Evolutionary conservation across 2,888 invertebrate species (phyloP), one percentile per base, ranked within the genome.

Genomic region (Synanthedon andrenaeformis): DNA sequence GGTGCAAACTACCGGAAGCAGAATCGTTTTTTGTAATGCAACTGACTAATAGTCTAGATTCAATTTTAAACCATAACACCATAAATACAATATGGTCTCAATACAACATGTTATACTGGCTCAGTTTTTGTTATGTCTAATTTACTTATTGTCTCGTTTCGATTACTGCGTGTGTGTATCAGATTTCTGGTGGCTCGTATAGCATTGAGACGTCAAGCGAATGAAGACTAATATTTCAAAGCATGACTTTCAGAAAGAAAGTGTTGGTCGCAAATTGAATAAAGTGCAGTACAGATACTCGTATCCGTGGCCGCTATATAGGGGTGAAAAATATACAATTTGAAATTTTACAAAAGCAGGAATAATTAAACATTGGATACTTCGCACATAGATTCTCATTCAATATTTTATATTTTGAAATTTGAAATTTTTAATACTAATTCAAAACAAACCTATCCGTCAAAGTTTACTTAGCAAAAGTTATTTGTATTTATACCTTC

Each of bases 201-300:
- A 68, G 67, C 72, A 83, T 84, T 81, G 80, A 82, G 79, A 81
- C 72, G 86, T 86, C 85, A 82, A 62, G 64, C 59, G 65, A 84
- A 86, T 86, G 79, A 86, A 86, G 86, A 86, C 77, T 79, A 82
- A 86, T 84, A 76, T 63, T 73, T 66, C 62, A 59, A 57, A 64
- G 67, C 74, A 70, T 86, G 85, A 86, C 85, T 84, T 77, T 82
- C 75, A 79, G 71, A 83, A 85, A 72, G 72, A 77, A 79, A 77
- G 74, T 72, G 70, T 67, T 69, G 61, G 59, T 67, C 67, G 70
- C 70, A 79, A 82, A 84, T 82, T 83, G 75, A 78, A 82, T 80
- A 74, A 76, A 74, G 67, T 64, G 62, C 51, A 49, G 50, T 53
- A 53, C 51, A 13, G 51, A 35, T 35, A 35, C 35, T 10, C 35